Conservation (phyloP, 1,140 invertebrate genomes). For the Spodoptera frugiperda region DNA sequence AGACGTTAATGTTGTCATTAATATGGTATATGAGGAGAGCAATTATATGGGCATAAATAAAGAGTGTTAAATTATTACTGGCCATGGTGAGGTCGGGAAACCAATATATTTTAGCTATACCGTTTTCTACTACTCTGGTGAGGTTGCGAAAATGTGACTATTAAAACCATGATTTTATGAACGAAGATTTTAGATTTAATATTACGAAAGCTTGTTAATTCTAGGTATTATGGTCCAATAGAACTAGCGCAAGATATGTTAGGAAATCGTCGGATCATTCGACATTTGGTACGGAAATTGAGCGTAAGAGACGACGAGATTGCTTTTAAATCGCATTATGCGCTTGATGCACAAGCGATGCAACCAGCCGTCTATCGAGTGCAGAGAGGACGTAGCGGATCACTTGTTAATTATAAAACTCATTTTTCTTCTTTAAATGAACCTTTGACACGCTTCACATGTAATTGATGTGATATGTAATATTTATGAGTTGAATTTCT, state of each 20-base stretch:
- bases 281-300: conserved; percentile 71
- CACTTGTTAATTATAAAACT: conserved; percentile 48
- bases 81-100: not conserved
- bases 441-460: conserved; percentile 37
- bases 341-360: conserved; percentile 61
- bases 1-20: conserved; percentile 32
- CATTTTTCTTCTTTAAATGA: conserved; percentile 42
- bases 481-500: conserved; percentile 34
- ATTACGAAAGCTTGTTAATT: not conserved
- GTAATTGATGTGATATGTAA: conserved; percentile 36
- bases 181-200: conserved; percentile 5
- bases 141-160: not conserved
- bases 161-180: not conserved
- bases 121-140: not conserved
- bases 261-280: conserved; percentile 50
- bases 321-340: conserved; percentile 78
- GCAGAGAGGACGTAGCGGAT: conserved; percentile 41
- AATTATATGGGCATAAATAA: conserved; percentile 5
- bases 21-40: conserved; percentile 12
- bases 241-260: conserved; percentile 39
- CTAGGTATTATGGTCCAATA: conserved; percentile 18
- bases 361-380: conserved; percentile 46
- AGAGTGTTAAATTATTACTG: not conserved
- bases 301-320: conserved; percentile 67
- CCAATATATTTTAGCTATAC: not conserved